These are phyloP conservation scores for Ganaspis brasiliensis DNA, from an alignment of 2,888 invertebrate genomes.

Conservation along the genomic window DNA sequence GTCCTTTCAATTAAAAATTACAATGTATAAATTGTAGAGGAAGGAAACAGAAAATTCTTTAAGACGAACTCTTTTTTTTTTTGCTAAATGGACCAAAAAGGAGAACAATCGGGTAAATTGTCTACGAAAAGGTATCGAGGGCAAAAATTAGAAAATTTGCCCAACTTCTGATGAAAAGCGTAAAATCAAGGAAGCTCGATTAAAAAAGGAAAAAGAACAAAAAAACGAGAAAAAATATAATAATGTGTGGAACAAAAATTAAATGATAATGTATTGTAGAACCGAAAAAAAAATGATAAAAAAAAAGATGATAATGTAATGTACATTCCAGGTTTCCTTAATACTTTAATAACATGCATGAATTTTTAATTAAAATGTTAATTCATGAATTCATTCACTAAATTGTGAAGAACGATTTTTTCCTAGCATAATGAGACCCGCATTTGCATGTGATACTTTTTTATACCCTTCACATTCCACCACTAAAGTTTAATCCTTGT, in stretches of 20 bases:
- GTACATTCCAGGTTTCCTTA: background rate
- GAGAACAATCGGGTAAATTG: too few relatives aligned
- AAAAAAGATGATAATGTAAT: background rate
- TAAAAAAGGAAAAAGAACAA: too few relatives aligned
- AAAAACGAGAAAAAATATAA: too few relatives aligned
- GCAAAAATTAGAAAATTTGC: too few relatives aligned
- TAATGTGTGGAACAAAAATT: too few relatives aligned
- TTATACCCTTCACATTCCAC: conserved; percentile 12
- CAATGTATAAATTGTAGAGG: conserved; percentile 5
- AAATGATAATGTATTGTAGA: too few relatives aligned
- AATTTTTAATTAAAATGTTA: conserved; percentile 10
- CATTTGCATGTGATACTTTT: conserved; percentile 23
- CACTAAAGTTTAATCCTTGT: conserved; percentile 21
- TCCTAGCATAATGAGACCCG: background rate
- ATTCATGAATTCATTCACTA: background rate
- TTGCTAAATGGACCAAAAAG: too few relatives aligned
- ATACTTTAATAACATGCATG: background rate
- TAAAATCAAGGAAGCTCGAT: too few relatives aligned
- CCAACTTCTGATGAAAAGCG: too few relatives aligned
- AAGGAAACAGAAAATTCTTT: background rate
- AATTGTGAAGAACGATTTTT: background rate
- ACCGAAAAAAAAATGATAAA: background rate
- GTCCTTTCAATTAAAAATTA: conserved; percentile 19
- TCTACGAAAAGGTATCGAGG: too few relatives aligned
- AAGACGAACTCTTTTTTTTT: background rate